Evolutionary conservation across 2,797 vertebrate genomes (phyloP).

Genomic region (Onychomys arenicola): DNA sequence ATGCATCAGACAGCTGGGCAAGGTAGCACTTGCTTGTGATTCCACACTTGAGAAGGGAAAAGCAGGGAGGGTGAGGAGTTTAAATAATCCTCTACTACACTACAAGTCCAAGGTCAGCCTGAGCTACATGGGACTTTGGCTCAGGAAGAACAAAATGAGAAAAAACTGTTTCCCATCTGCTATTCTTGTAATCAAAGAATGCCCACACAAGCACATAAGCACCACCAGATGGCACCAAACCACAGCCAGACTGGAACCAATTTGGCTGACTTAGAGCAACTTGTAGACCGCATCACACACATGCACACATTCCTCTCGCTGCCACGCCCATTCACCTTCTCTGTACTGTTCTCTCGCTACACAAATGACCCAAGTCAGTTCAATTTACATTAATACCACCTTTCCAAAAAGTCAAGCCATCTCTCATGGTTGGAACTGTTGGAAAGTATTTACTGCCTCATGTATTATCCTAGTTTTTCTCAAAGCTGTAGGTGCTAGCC

Average conservation of each 20-base stretch:
- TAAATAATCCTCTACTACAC: neutral
- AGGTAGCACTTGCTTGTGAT: neutral
- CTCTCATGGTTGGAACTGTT: neutral
- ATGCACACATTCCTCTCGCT: neutral
- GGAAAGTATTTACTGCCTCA: slow-evolving; percentile 31
- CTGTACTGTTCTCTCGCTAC: neutral
- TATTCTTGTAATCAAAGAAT: neutral
- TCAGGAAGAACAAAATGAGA: neutral
- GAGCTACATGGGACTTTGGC: neutral
- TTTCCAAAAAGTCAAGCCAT: neutral
- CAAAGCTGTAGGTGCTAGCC: slow-evolving; percentile 2
- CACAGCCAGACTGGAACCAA: slow-evolving; percentile 11
- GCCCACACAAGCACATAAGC: neutral
- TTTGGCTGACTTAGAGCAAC: neutral
- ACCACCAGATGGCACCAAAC: slow-evolving; percentile 81
- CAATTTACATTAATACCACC: neutral
- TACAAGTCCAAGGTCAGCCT: neutral
- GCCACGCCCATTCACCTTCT: neutral
- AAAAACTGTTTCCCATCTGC: neutral
- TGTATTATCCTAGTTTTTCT: neutral
- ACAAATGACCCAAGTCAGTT: neutral
- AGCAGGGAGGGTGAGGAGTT: neutral
- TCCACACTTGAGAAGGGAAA: neutral
- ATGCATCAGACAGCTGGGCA: neutral
- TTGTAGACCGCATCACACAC: neutral